phyloP scores from a whole-genome alignment of 2,888 invertebrate species.

The Oscheius sp. region DNA sequence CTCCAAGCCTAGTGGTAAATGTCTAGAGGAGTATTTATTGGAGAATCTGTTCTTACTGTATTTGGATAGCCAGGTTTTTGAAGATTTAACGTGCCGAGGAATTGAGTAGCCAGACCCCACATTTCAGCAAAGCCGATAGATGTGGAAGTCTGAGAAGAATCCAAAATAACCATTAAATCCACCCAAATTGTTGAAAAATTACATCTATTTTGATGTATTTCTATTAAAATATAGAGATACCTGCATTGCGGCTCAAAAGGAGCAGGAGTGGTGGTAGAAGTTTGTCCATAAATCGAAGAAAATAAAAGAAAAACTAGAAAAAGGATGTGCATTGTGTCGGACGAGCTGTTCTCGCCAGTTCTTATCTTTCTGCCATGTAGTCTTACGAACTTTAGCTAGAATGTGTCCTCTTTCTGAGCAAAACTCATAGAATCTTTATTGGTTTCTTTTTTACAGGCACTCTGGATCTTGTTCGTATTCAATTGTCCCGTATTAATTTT shows the following conservation, averaged over 20 bases:
- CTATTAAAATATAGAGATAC: no score
- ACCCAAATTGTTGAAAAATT: constrained; percentile 6
- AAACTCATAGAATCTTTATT: no score
- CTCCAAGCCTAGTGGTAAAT: constrained; percentile 12
- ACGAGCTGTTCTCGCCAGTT: no score
- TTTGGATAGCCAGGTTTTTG: neutral
- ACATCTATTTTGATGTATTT: no score
- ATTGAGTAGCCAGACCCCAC: neutral
- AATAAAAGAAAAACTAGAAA: no score
- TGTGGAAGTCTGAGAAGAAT: neutral
- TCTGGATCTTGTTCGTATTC: neutral
- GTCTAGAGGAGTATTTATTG: neutral
- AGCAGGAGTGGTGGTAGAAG: no score
- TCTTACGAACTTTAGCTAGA: no score
- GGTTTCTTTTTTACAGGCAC: neutral
- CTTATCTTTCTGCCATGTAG: no score
- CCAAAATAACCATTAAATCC: constrained; percentile 11
- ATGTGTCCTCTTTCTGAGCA: no score
- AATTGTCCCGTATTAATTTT: constrained; percentile 4
- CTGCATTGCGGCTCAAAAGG: no score
- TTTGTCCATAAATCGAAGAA: no score
- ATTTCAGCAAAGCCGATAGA: neutral
- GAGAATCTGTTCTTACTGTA: neutral
- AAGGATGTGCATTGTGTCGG: no score
- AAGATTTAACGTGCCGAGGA: constrained; percentile 7